phyloP scores from a whole-genome alignment of 30 jellyfish, hydroid and myxozoan genomes.

The Nemopilema nomurai region DNA sequence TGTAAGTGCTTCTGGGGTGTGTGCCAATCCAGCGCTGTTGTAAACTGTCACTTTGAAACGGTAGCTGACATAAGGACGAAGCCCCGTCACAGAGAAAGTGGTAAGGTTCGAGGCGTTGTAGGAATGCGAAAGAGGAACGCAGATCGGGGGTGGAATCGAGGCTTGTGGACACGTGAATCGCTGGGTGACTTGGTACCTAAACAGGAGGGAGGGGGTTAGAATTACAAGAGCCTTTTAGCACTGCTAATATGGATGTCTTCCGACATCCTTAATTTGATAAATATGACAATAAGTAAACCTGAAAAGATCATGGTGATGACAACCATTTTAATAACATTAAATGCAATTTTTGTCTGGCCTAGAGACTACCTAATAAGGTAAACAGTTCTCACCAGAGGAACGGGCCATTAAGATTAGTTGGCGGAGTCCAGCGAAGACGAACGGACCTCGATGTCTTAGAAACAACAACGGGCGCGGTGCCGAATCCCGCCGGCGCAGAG shows the following conservation, averaged over 20 bases:
- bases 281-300: too few species aligned
- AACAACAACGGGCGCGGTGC: slow-evolving; percentile 54
- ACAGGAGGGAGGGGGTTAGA: too few species aligned
- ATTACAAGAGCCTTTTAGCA: too few species aligned
- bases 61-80: slow-evolving; percentile 71
- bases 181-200: slow-evolving; percentile 70
- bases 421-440: slow-evolving; percentile 74
- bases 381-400: slow-evolving; percentile 61
- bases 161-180: slow-evolving; percentile 85
- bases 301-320: too few species aligned
- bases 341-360: neutral
- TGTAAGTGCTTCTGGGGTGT: slow-evolving; percentile 50
- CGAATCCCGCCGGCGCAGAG: slow-evolving; percentile 84
- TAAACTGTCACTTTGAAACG: slow-evolving; percentile 57
- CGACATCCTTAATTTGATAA: too few species aligned
- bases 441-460: slow-evolving; percentile 55
- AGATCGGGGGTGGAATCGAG: slow-evolving; percentile 65
- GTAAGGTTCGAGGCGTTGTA: slow-evolving; percentile 39
- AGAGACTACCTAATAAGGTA: neutral
- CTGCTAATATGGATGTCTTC: too few species aligned
- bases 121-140: slow-evolving; percentile 1
- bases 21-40: slow-evolving; percentile 77
- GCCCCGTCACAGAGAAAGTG: slow-evolving; percentile 40
- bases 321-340: neutral
- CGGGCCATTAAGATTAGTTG: slow-evolving; percentile 78